Evolutionary conservation across 2,797 vertebrate genomes (phyloP).

Genomic region (Tenualosa ilisha): DNA sequence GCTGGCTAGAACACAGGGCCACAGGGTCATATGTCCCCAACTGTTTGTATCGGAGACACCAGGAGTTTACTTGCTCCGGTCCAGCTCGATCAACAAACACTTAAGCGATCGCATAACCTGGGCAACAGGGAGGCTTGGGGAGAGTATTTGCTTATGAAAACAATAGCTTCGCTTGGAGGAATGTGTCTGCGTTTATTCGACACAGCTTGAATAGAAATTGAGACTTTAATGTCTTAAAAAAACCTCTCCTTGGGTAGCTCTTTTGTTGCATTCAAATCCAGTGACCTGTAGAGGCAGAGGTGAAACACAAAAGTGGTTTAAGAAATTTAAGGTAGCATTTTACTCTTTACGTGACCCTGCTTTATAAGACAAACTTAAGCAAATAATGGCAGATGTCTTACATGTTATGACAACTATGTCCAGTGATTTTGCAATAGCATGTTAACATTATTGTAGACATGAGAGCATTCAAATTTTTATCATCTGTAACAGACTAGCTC

Average conservation of each 20-base stretch:
- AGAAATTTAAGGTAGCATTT: not conserved
- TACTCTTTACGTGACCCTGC: too few species aligned
- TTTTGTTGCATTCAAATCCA: not conserved
- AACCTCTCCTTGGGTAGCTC: not conserved
- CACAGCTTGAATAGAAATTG: not conserved
- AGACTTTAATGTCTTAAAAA: not conserved
- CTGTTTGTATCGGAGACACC: slow-evolving; percentile 36
- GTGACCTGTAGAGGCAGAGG: not conserved
- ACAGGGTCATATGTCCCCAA: slow-evolving; percentile 32
- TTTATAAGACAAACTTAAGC: too few species aligned
- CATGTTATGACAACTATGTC: not conserved
- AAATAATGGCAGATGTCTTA: not conserved
- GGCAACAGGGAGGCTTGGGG: not conserved
- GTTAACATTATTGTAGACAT: not conserved
- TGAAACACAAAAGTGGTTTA: not conserved
- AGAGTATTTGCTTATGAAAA: not conserved
- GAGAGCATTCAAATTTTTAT: not conserved
- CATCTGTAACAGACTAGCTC: not conserved
- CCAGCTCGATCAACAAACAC: slow-evolving; percentile 32
- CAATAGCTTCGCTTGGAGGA: not conserved
- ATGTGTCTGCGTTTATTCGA: not conserved
- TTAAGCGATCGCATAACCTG: slow-evolving; percentile 1
- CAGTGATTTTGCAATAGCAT: not conserved
- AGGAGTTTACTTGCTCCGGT: slow-evolving; percentile 36
- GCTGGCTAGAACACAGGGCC: slow-evolving; percentile 34